These are phyloP conservation scores for Andricus grossulariae DNA, from an alignment of 1,140 invertebrate species.

Conservation along the genomic window DNA sequence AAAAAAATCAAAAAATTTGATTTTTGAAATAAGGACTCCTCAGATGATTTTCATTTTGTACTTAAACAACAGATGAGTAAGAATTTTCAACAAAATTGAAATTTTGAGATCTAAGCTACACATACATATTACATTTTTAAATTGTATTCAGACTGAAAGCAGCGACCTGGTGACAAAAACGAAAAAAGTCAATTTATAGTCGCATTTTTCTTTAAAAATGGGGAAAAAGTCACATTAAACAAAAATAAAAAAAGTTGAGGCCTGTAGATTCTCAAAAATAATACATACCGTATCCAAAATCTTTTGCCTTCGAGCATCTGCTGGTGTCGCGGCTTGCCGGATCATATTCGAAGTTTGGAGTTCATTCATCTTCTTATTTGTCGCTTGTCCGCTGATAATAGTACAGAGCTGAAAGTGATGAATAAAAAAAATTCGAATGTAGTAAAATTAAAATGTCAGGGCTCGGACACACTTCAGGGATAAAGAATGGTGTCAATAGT, in stretches of 20 bases:
- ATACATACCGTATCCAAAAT: slow-evolving; percentile 78
- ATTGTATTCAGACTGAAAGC: too few species aligned
- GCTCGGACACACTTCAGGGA: too few species aligned
- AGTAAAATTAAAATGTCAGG: background rate
- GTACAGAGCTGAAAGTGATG: slow-evolving; percentile 74
- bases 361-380: slow-evolving; percentile 76
- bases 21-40: too few species aligned
- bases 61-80: too few species aligned
- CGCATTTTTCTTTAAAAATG: too few species aligned
- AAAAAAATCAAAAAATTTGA: too few species aligned
- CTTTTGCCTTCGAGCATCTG: slow-evolving; percentile 78
- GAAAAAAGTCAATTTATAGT: too few species aligned
- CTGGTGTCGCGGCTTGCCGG: slow-evolving; percentile 78
- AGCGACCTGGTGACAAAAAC: too few species aligned
- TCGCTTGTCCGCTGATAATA: slow-evolving; percentile 79
- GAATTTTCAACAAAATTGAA: too few species aligned
- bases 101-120: too few species aligned
- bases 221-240: background rate
- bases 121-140: too few species aligned
- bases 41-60: too few species aligned
- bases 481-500: background rate
- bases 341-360: slow-evolving; percentile 82
- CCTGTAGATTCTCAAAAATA: background rate
- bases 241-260: background rate
- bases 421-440: slow-evolving; percentile 34